Base-by-base conservation (phyloP, 2,888 invertebrate species). In the Rosalia funebris region DNA sequence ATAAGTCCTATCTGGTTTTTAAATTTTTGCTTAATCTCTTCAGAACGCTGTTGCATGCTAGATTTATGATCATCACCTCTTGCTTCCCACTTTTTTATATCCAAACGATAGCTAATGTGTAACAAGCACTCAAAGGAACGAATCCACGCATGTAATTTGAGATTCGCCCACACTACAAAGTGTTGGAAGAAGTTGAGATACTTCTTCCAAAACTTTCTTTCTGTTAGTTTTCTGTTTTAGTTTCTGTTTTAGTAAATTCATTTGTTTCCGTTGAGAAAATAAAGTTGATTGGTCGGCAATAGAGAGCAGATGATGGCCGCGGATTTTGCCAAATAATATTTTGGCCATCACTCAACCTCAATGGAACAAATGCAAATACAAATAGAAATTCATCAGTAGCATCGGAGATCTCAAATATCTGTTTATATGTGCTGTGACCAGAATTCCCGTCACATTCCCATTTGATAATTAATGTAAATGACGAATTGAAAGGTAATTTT, bases 351-450 rank as follows among this genome's bases (percentile, higher is more conserved):
- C 16, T n/a, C 20, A 17, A 11, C 19, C 46, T 45, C 46, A 45
- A 19, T 17, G 46, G 46, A 16, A 45, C 46, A 45, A 45, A n/a
- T 45, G 46, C 4, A 19, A 17, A 45, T 45, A 20, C 20, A 20
- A 45, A 45, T 7, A 25, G 25, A 25, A 5, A 25, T 7, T 25
- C 25, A 25, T 25, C 46, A 17, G 46, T 20, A 45, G 46, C 46
- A 4, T 2, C 19, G n/a, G 14, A 5, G 15, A 31, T 32, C 32
- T 31, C 47, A 47, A 47, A 47, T 32, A 1, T 47, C 32, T 25
- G 25, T 25, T 25, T 25, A 25, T 25, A 25, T 5, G 25, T 25
- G 25, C 25, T 25, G 25, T 25, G 25, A 7, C 25, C 25, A 5
- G 25, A 25, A 7, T 7, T 25, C 25, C 25, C 25, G 7, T 25